Percentiles rank a stretch among this genome's conserved stretches.
Conservation (phyloP, 2,888 invertebrate species). For the Lordiphosa fenestrarum region DNA sequence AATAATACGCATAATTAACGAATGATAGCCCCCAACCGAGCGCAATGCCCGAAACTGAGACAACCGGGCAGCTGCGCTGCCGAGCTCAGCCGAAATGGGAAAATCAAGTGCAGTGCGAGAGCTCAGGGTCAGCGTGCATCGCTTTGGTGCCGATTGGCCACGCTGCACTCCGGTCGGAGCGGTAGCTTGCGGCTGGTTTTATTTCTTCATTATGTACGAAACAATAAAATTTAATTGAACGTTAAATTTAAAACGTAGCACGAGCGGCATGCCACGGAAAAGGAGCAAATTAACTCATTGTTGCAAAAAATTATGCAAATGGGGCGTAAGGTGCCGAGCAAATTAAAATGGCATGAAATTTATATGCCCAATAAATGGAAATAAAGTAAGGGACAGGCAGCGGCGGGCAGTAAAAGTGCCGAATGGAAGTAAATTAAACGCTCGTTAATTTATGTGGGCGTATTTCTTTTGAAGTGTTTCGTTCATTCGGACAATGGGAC, state of each 20-base stretch:
- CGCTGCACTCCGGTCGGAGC: conserved; percentile 3
- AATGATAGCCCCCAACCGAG: conserved; percentile 41
- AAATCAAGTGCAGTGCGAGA: conserved; percentile 16
- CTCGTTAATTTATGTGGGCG: conserved; percentile 59
- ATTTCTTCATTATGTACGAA: conserved; percentile 65
- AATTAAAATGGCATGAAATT: conserved; percentile 60
- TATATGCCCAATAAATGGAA: conserved; percentile 41
- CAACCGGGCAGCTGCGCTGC: too few species aligned
- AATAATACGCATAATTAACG: conserved; percentile 63
- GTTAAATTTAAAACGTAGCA: conserved; percentile 66
- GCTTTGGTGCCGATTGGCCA: conserved; percentile 1
- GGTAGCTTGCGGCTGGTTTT: conserved; percentile 47
- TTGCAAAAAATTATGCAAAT: conserved; percentile 60
- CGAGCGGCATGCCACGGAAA: conserved; percentile 34
- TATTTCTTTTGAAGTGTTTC: conserved; percentile 9
- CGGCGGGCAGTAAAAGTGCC: conserved; percentile 38
- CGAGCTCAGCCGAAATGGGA: conserved; percentile 33
- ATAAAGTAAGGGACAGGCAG: conserved; percentile 21
- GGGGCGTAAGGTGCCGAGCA: conserved; percentile 52
- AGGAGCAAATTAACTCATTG: conserved; percentile 58
- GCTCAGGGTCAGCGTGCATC: conserved; percentile 9
- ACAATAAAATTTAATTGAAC: conserved; percentile 67
- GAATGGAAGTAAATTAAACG: conserved; percentile 54
- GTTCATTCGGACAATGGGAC: conserved; percentile 2
- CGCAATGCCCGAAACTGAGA: neutral